Conservation (phyloP, 2,113 vertebrate species). For the Oreochromis aureus region DNA sequence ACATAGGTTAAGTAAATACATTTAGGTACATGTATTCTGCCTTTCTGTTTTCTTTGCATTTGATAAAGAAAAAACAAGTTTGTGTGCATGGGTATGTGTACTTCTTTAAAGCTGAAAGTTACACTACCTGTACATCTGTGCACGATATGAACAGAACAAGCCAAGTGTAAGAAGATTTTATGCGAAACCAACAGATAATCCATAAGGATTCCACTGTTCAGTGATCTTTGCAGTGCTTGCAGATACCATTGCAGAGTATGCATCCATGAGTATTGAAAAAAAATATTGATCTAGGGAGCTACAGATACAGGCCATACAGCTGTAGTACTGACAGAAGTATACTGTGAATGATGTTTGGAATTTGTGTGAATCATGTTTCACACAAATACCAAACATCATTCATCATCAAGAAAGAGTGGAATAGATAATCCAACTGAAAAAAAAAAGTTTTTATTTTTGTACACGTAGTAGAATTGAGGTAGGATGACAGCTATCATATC, state of each 20-base stretch:
- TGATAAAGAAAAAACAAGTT: not conserved
- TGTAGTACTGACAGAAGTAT: not conserved
- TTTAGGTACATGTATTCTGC: not conserved
- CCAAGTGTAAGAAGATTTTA: conserved; percentile 12
- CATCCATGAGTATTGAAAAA: not conserved
- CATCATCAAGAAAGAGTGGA: not conserved
- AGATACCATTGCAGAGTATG: not conserved
- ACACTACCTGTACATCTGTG: not conserved
- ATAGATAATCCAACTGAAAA: not conserved
- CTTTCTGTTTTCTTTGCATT: not conserved
- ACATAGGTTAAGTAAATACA: not conserved
- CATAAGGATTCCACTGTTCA: not conserved
- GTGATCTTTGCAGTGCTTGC: not conserved
- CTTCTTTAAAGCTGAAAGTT: not conserved
- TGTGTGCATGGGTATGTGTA: not conserved
- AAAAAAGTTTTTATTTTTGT: not conserved
- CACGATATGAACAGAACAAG: not conserved
- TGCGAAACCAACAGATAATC: not conserved
- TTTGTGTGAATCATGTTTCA: not conserved
- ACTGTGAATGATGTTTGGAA: not conserved
- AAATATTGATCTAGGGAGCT: not conserved
- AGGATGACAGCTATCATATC: not conserved
- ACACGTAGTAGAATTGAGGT: not conserved
- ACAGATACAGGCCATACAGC: not conserved
- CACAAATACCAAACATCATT: too few species aligned